Base-by-base conservation (phyloP, 1,140 invertebrate genomes). In the Hypothenemus hampei region DNA sequence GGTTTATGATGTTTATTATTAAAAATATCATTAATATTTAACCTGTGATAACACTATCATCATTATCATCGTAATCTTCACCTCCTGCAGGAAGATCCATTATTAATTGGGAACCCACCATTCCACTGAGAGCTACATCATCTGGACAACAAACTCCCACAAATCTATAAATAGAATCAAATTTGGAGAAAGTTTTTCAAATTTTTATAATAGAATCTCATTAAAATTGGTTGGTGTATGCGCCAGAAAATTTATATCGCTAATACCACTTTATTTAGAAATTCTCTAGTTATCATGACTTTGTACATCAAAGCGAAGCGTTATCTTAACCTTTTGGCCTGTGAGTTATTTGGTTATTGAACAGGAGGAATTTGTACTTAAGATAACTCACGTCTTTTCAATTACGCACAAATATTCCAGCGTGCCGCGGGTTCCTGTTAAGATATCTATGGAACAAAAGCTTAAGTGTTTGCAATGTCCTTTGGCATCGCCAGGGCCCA, bases 371-470 rank as follows among this genome's bases (percentile, higher is more conserved):
- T n/a, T n/a, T n/a, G 13, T 8, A 31, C 26, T 2, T 43, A 43
- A 23, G 23, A 15, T 23, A 46, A 72, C 77, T 74, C 68, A 84
- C 83, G 74, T 73, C 35, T 75, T 68, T 47, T 82, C 74, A 47
- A 86, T 85, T 11, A 84, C 75, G 63, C 85, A 86, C 10, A 83
- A 67, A 59, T 85, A 81, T 36, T 83, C 76, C 61, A 84, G 72
- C 31, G 82, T 75, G 26, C 75, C 75, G 49, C 73, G 69, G 60
- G 81, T 76, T 1, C 68, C 68, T 35, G 75, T 74, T 48, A 83
- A 75, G 13, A 79, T 75, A 0, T 81, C 76, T 59, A 80, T 71
- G n/a, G 79, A 69, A 58, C 84, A 87, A 64, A 79, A 79, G 16
- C 76, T 73, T 0, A 81, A 64, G 56, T 83, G 83, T 13, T 79